A percentile compares a stretch with the other conserved stretches of the same genome.
Conservation (phyloP, 2,797 vertebrate species). For the Microhierax caerulescens region DNA sequence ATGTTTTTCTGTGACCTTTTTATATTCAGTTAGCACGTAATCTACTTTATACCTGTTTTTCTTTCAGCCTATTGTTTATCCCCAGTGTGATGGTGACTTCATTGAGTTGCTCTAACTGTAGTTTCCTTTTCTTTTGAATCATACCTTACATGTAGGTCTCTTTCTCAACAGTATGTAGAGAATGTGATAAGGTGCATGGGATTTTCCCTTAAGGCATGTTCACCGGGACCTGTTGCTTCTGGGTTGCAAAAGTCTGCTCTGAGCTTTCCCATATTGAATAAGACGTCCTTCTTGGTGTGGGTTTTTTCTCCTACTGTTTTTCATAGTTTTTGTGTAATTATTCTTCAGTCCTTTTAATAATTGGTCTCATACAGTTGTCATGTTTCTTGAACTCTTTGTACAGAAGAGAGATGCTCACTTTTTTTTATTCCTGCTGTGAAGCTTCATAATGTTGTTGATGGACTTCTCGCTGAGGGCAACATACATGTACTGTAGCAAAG, state of each 20-base stretch:
- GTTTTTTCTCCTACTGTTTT: not conserved
- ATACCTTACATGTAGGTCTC: not conserved
- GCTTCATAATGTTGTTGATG: not conserved
- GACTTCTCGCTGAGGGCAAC: not conserved
- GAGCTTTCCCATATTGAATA: not conserved
- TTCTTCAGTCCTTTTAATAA: not conserved
- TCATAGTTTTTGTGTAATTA: not conserved
- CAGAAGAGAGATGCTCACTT: not conserved
- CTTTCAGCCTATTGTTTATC: not conserved
- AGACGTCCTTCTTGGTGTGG: not conserved
- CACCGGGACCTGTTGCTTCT: not conserved
- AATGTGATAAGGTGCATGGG: not conserved
- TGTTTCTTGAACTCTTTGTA: not conserved
- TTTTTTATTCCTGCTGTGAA: not conserved
- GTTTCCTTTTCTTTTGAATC: not conserved
- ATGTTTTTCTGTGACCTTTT: not conserved
- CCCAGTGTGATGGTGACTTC: not conserved
- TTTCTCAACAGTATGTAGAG: not conserved
- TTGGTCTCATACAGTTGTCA: not conserved
- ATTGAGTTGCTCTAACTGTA: not conserved
- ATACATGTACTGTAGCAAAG: not conserved
- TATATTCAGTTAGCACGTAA: not conserved
- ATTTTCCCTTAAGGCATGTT: not conserved
- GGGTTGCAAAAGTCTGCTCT: not conserved
- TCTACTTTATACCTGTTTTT: not conserved